These are phyloP conservation scores for Brachypterus glaber DNA, from an alignment of 2,888 invertebrate genomes.

Conservation along the genomic window DNA sequence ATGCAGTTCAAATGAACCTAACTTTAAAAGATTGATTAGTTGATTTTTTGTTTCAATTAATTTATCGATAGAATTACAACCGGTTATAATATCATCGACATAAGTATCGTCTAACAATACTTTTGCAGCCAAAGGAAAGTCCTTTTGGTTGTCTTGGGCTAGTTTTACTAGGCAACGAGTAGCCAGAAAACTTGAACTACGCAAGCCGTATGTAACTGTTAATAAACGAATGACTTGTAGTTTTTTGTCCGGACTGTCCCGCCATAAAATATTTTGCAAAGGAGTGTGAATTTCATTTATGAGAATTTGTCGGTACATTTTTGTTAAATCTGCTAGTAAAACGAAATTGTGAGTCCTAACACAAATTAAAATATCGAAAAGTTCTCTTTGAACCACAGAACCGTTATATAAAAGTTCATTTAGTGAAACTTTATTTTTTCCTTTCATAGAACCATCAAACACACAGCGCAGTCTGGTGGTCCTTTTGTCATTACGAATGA, in stretches of 20 bases:
- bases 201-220: neutral
- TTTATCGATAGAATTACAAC: neutral
- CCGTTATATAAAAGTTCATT: neutral
- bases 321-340: too few species aligned
- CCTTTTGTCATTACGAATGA: neutral
- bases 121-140: neutral
- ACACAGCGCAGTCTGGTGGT: neutral
- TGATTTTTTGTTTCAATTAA: neutral
- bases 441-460: too few species aligned
- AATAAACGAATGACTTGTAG: neutral
- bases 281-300: neutral
- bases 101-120: neutral
- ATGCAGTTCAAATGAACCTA: neutral
- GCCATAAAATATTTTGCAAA: neutral
- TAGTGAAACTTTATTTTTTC: too few species aligned
- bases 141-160: neutral
- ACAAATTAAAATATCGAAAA: neutral
- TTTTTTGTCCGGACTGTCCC: neutral
- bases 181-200: neutral
- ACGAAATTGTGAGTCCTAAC: too few species aligned
- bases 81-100: neutral
- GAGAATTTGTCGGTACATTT: neutral
- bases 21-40: neutral
- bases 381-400: neutral
- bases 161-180: neutral